Percentiles rank a stretch among this genome's conserved stretches.
Evolutionary conservation across 2,797 vertebrate species (phyloP).

Genomic region (Xerus rutilus): DNA sequence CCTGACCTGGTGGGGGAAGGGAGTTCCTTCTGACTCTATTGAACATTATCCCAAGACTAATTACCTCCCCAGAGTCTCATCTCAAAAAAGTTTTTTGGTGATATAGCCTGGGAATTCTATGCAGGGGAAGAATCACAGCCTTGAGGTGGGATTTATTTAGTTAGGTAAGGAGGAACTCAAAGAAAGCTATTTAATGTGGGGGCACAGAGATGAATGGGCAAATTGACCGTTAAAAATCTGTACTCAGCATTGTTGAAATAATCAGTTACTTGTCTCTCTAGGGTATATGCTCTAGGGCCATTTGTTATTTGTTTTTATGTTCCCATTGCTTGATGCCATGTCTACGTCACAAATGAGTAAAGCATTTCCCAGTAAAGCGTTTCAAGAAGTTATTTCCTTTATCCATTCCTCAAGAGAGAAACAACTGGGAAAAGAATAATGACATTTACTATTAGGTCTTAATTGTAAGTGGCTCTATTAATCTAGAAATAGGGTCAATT

Average conservation of each 20-base stretch:
- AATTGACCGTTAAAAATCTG: background rate
- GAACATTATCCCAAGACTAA: background rate
- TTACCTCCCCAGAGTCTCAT: background rate
- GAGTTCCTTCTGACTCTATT: background rate
- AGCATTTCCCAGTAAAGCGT: background rate
- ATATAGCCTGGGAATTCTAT: background rate
- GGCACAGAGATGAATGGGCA: background rate
- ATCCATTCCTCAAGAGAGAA: background rate
- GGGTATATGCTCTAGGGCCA: background rate
- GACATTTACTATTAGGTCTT: conserved; percentile 19
- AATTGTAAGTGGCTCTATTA: background rate
- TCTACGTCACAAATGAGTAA: conserved; percentile 39
- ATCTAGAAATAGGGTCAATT: background rate
- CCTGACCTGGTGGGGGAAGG: background rate
- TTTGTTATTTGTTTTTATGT: conserved; percentile 39
- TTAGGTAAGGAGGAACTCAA: background rate
- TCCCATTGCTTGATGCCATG: background rate
- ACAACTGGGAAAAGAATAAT: background rate
- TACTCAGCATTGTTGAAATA: background rate
- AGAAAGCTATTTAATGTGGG: background rate
- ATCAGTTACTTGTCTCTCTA: background rate
- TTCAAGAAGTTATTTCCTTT: background rate
- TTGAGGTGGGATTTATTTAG: conserved; percentile 44
- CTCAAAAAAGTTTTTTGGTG: background rate
- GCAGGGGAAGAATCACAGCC: background rate